Conservation (phyloP, 2,113 vertebrate species). For the Ailurus styani region DNA sequence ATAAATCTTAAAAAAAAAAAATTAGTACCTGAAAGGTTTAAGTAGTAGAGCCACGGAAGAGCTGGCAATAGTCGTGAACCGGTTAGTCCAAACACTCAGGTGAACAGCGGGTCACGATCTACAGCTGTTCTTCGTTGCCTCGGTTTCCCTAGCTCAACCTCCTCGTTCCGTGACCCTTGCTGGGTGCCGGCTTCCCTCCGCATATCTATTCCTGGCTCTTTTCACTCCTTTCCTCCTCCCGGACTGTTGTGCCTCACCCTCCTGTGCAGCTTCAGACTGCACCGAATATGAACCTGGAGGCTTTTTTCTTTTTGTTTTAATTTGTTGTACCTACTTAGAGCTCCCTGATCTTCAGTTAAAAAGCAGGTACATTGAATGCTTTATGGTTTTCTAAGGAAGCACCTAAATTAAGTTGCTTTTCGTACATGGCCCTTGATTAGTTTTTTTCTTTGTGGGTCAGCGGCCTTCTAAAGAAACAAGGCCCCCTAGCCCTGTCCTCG, state of each 20-base stretch:
- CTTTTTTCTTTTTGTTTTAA: neutral
- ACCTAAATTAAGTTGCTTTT: conserved; percentile 70
- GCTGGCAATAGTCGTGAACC: neutral
- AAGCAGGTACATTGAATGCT: conserved; percentile 59
- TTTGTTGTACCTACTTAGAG: conserved; percentile 30
- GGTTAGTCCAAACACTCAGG: neutral
- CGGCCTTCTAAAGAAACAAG: conserved; percentile 59
- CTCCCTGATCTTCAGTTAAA: conserved; percentile 55
- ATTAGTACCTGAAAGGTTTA: neutral
- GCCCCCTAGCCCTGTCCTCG: conserved; percentile 36
- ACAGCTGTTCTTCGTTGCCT: neutral
- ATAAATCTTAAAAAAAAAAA: no score
- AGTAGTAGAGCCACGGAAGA: neutral
- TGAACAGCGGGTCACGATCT: neutral
- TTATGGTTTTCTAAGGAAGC: conserved; percentile 64
- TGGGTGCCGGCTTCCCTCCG: neutral
- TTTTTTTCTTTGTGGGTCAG: conserved; percentile 63
- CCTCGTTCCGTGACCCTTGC: neutral
- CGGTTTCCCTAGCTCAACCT: neutral
- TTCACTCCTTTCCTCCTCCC: neutral
- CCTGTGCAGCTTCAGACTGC: neutral
- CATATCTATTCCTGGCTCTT: neutral
- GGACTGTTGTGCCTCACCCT: neutral
- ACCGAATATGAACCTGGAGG: neutral
- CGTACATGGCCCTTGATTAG: conserved; percentile 57